These are phyloP conservation scores for Sphaerophoria rueppellii DNA, from an alignment of 2,888 invertebrate species.

Conservation along the genomic window DNA sequence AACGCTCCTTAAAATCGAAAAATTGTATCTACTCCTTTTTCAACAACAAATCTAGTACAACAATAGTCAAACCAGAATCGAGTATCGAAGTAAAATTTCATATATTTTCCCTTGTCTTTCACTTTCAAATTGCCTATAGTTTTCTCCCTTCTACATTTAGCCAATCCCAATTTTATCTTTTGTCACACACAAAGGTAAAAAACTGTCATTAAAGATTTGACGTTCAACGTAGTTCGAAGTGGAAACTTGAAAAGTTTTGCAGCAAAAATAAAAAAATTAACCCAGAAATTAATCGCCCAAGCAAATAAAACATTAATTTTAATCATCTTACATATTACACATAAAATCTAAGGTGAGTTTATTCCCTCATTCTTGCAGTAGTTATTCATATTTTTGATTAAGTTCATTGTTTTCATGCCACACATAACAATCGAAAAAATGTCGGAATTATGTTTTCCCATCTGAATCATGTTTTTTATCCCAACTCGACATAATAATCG, in stretches of 20 bases:
- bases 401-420: too few relatives aligned
- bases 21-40: too few relatives aligned
- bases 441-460: neutral
- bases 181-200: conserved; percentile 39
- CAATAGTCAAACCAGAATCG: conserved; percentile 6
- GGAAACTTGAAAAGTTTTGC: neutral
- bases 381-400: too few relatives aligned
- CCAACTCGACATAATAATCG: conserved; percentile 9
- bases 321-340: neutral
- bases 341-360: neutral
- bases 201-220: conserved; percentile 59
- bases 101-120: neutral
- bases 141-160: conserved; percentile 23
- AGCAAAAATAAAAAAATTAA: neutral
- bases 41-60: too few relatives aligned
- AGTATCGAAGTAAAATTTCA: conserved; percentile 8
- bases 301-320: neutral
- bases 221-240: conserved; percentile 42
- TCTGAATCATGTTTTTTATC: conserved; percentile 68
- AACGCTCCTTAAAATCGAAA: too few relatives aligned
- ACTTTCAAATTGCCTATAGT: neutral
- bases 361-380: too few relatives aligned
- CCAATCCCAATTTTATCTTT: conserved; percentile 60
- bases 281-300: conserved; percentile 7
- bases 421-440: too few relatives aligned